These are phyloP conservation scores for Copidosoma floridanum DNA, from an alignment of 1,140 invertebrate genomes.

Conservation along the genomic window DNA sequence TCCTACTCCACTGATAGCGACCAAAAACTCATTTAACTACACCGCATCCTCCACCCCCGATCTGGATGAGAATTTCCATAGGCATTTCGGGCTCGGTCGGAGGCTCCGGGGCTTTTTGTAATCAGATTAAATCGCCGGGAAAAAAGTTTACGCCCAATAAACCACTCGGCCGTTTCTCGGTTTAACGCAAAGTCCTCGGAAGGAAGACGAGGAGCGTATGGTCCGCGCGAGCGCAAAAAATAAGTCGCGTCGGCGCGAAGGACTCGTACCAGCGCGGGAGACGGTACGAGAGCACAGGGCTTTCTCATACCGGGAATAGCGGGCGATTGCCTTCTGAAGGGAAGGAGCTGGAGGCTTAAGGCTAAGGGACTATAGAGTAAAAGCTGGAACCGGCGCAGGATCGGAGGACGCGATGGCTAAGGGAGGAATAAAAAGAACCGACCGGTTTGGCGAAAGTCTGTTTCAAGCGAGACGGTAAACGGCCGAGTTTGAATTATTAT, in stretches of 20 bases:
- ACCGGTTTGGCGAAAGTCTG: constrained; percentile 13
- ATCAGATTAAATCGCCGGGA: background rate
- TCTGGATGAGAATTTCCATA: no score
- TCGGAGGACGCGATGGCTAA: background rate
- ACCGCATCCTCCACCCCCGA: no score
- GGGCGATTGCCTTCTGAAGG: no score
- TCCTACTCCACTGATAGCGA: no score
- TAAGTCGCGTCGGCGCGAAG: constrained; percentile 26
- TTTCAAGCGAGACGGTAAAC: no score
- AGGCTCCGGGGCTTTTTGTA: no score
- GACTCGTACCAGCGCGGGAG: constrained; percentile 27
- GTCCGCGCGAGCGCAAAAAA: background rate
- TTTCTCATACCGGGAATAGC: constrained; percentile 24
- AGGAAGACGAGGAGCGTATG: background rate
- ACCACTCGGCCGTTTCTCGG: background rate
- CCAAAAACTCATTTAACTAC: no score
- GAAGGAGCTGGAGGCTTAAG: constrained; percentile 9
- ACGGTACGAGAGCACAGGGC: constrained; percentile 10
- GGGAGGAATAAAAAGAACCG: background rate
- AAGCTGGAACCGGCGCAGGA: constrained; percentile 4
- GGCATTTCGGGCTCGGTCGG: no score
- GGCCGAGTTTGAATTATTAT: no score
- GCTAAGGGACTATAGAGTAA: constrained; percentile 9
- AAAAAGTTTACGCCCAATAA: background rate
- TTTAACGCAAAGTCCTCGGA: background rate